Evolutionary conservation across 2,797 vertebrate species (phyloP), one percentile per base, ranked within the genome.

Genomic region (Hypotaenidia okinawae): DNA sequence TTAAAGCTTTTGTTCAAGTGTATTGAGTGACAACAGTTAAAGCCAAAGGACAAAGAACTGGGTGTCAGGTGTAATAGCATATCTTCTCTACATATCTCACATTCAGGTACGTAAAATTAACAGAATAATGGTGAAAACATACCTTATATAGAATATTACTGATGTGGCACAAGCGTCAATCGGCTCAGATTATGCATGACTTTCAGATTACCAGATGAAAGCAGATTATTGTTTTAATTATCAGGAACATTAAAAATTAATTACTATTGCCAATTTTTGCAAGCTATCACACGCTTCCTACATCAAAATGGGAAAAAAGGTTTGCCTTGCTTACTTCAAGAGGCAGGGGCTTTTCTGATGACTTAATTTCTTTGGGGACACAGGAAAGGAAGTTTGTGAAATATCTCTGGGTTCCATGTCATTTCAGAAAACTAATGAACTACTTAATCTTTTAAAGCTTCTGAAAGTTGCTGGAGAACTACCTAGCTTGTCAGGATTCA

Each of bases 391-490:
- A 90, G 43, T 63, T 54, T 76, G 64, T 77, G 78, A 75, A 80
- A 6, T 7, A 59, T 27, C 49, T 74, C 74, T 57, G 35, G 61
- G 43, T 79, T 93, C 62, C 32, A 9, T 5, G 30, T 63, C 2
- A 74, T 77, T 70, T 83, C 72, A 80, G 63, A 79, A 88, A 88
- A 90, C 82, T 77, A 90, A 76, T 18, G 62, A 94, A 54, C 33
- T 63, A 51, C 27, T 68, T 33, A 39, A 66, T 67, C n/a, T 86
- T 77, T 41, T 69, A 76, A 82, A 81, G 32, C 69, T 88, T 41
- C 51, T 81, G 69, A 5, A 84, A 69, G 70, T 43, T 94, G 49
- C 52, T 69, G 8, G 49, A 63, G 70, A 86, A 72, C 52, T 41
- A 13, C 52, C 24, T 30, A 45, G 79, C 74, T 30, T 70, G 76